Evolutionary conservation across 1,140 invertebrate species (phyloP).

Genomic region (Drosophila setifemur): DNA sequence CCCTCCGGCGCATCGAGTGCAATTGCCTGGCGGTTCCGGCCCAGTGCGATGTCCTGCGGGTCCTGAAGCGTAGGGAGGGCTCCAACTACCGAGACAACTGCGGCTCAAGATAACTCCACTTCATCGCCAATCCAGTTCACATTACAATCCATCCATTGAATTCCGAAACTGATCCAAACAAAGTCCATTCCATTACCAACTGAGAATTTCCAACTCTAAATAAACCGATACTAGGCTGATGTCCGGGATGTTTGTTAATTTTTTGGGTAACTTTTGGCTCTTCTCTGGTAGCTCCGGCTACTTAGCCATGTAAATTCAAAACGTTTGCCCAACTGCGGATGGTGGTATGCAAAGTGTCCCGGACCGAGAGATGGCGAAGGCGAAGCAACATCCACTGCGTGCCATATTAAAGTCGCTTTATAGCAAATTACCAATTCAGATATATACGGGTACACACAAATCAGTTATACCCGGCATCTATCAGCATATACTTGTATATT

Average conservation of each 20-base stretch:
- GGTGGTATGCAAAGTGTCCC: conserved; percentile 63
- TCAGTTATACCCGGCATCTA: conserved; percentile 74
- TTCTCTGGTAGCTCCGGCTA: background rate
- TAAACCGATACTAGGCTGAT: background rate
- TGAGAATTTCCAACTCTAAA: conserved; percentile 4
- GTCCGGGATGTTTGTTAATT: background rate
- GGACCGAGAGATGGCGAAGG: background rate
- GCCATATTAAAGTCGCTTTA: conserved; percentile 73
- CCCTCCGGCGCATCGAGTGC: conserved; percentile 30
- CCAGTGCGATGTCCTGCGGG: conserved; percentile 1
- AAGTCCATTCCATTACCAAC: background rate
- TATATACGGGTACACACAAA: conserved; percentile 69
- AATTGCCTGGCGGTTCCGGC: conserved; percentile 2
- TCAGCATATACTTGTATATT: conserved; percentile 66
- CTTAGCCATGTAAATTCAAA: conserved; percentile 64
- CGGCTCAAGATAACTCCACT: background rate
- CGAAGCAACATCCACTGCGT: conserved; percentile 44
- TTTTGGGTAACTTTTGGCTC: too few relatives aligned
- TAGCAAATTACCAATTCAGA: conserved; percentile 78
- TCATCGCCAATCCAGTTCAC: too few relatives aligned
- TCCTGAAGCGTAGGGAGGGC: background rate
- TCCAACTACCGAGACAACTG: background rate
- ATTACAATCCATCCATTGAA: too few relatives aligned
- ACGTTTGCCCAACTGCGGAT: conserved; percentile 33
- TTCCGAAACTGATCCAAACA: background rate